Conservation (phyloP, 2,888 invertebrate genomes). For the Oscheius myriophilus region DNA sequence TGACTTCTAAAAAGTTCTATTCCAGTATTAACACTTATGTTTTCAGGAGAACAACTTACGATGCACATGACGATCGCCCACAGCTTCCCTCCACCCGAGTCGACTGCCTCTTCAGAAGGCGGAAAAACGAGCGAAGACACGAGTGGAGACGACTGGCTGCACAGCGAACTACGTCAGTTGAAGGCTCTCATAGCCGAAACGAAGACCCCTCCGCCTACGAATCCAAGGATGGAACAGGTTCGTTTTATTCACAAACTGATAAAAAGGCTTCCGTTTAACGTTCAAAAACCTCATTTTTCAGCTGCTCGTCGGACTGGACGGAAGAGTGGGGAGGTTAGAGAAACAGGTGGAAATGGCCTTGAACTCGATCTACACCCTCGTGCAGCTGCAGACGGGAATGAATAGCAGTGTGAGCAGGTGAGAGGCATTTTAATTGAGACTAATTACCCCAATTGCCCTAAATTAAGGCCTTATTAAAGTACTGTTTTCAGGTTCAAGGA, state of each 20-base stretch:
- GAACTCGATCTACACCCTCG: constrained; percentile 63
- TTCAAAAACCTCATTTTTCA: constrained; percentile 9
- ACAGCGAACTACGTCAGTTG: constrained; percentile 33
- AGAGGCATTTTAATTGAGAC: neutral
- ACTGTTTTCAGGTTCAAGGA: constrained; percentile 24
- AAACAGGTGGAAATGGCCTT: constrained; percentile 69
- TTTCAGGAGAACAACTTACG: constrained; percentile 55
- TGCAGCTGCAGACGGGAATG: constrained; percentile 69
- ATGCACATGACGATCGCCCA: constrained; percentile 60
- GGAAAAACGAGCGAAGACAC: constrained; percentile 30
- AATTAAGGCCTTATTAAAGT: neutral
- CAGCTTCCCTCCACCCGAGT: constrained; percentile 54
- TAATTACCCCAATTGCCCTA: neutral
- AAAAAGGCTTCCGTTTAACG: neutral
- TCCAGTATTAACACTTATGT: neutral
- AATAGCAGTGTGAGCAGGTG: constrained; percentile 59
- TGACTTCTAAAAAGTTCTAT: no score
- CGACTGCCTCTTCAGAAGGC: constrained; percentile 26
- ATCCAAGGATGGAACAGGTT: constrained; percentile 37
- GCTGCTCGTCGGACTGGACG: constrained; percentile 50
- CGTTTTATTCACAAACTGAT: neutral
- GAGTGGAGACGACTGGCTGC: constrained; percentile 30
- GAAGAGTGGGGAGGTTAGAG: constrained; percentile 64
- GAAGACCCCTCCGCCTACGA: constrained; percentile 15
- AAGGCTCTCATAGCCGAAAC: constrained; percentile 29